phyloP scores from a whole-genome alignment of 2,113 vertebrate genomes.

The Elephantulus edwardii region DNA sequence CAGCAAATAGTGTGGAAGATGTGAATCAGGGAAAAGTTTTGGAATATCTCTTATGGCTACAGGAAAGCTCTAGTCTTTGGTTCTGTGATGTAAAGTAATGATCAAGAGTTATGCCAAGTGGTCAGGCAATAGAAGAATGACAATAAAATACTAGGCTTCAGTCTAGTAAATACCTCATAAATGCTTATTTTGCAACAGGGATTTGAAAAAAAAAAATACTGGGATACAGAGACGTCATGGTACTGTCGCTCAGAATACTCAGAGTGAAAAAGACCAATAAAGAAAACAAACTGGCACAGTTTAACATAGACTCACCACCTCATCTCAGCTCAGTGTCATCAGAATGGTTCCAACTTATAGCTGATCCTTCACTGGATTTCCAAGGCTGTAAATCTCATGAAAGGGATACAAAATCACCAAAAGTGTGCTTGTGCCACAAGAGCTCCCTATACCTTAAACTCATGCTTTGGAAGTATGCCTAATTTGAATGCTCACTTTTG shows the following conservation, averaged over 20 bases:
- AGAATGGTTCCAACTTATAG: too few relatives aligned
- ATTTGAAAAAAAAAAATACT: constrained; percentile 10
- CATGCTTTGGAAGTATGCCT: not conserved
- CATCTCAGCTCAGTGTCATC: too few relatives aligned
- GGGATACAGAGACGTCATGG: not conserved
- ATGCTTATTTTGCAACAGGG: not conserved
- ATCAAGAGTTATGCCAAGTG: not conserved
- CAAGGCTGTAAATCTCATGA: too few relatives aligned
- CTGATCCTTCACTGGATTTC: too few relatives aligned
- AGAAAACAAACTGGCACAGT: not conserved
- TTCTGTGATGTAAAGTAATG: not conserved
- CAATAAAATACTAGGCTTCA: not conserved
- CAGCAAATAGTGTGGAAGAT: not conserved
- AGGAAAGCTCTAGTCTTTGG: not conserved
- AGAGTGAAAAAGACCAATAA: not conserved
- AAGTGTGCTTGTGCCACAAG: too few relatives aligned
- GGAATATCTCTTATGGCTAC: not conserved
- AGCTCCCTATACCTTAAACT: too few relatives aligned
- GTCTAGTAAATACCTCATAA: not conserved
- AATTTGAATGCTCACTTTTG: not conserved
- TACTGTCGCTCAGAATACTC: not conserved
- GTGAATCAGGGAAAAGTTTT: not conserved
- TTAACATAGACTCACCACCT: not conserved
- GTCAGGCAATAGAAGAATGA: not conserved
- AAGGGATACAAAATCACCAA: too few relatives aligned